Evolutionary conservation across 2,797 vertebrate species (phyloP).

Genomic region (Oreochromis mossambicus): DNA sequence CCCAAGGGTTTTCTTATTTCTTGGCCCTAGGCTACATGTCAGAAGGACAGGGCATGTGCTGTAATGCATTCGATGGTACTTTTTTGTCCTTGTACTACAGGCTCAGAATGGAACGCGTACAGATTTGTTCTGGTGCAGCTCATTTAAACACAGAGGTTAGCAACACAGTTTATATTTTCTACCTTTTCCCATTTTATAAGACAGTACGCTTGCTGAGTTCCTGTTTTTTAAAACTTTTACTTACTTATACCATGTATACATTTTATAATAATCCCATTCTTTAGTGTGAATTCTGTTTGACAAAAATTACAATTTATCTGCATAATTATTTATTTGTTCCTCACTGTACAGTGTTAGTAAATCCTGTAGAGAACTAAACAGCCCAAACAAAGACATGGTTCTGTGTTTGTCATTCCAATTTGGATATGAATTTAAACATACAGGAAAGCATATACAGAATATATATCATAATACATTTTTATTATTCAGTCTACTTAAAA

Average conservation of each 20-base stretch:
- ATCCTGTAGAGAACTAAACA: not conserved
- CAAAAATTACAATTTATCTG: not conserved
- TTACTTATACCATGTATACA: not conserved
- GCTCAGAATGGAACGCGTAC: not conserved
- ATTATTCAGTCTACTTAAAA: not conserved
- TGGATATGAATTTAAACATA: not conserved
- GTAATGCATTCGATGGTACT: not conserved
- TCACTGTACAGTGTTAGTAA: not conserved
- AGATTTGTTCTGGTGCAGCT: not conserved
- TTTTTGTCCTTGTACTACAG: not conserved
- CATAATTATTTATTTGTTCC: not conserved
- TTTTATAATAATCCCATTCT: not conserved
- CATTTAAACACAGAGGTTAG: not conserved
- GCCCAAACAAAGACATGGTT: not conserved
- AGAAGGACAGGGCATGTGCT: not conserved
- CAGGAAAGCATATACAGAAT: not conserved
- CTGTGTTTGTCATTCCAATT: not conserved
- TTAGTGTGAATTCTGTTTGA: not conserved
- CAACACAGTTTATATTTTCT: not conserved
- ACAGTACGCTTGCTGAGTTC: not conserved
- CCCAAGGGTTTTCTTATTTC: not conserved
- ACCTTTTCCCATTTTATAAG: not conserved
- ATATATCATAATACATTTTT: not conserved
- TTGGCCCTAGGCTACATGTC: constrained; percentile 4
- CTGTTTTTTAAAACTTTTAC: rapidly evolving